Conservation (phyloP, 2,888 invertebrate species). For the Apodemia zela region DNA sequence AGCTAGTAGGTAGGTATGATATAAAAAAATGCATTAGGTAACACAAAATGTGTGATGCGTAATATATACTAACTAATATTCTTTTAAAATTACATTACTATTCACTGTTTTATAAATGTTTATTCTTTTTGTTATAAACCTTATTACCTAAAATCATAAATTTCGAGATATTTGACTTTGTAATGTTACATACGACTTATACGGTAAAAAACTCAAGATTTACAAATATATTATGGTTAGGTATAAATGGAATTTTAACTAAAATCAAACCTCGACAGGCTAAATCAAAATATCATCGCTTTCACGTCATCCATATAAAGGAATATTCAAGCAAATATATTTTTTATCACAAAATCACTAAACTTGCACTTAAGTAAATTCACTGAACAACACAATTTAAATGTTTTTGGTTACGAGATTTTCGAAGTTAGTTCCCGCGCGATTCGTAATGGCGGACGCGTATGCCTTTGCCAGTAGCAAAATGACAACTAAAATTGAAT, state of each 20-base stretch:
- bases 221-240: not conserved
- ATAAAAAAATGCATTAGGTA: too few species aligned
- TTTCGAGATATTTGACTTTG: too few species aligned
- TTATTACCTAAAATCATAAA: too few species aligned
- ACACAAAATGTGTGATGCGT: too few species aligned
- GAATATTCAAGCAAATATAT: not conserved
- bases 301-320: not conserved
- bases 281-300: not conserved
- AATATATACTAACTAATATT: too few species aligned
- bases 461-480: not conserved
- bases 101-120: too few species aligned
- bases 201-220: not conserved
- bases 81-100: too few species aligned
- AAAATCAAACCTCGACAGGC: not conserved
- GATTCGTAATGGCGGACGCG: not conserved
- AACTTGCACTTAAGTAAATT: not conserved
- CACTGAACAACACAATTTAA: conserved; percentile 10
- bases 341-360: conserved; percentile 7
- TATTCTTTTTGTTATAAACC: too few species aligned
- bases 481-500: conserved; percentile 2
- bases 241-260: not conserved
- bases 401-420: not conserved
- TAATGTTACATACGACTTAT: too few species aligned
- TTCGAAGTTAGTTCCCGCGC: conserved; percentile 8
- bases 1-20: too few species aligned